Evolutionary conservation across 1,140 invertebrate species (phyloP).

Genomic region (Macrotrachela quadricornifera): DNA sequence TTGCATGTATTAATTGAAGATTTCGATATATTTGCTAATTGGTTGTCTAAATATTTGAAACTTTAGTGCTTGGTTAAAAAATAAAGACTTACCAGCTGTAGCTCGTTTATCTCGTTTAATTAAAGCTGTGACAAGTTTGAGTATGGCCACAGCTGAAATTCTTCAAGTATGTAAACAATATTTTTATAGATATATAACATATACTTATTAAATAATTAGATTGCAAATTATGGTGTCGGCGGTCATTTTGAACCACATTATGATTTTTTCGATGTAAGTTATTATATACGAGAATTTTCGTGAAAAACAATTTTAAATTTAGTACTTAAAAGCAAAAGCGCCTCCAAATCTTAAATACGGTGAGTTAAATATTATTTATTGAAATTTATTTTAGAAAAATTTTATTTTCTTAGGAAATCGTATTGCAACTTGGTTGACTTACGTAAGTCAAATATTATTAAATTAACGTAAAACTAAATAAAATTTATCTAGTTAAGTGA

Average conservation of each 20-base stretch:
- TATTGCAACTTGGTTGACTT: background rate
- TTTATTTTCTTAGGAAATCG: background rate
- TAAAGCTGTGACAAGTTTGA: background rate
- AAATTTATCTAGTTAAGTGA: conserved; percentile 61
- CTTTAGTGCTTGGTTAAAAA: background rate
- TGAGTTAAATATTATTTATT: background rate
- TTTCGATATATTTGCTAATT: no score
- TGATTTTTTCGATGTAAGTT: background rate
- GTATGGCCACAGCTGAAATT: background rate
- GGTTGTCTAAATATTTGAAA: background rate
- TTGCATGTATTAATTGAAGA: no score
- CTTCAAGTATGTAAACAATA: background rate
- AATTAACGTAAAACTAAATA: no score
- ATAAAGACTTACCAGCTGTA: background rate
- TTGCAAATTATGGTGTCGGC: background rate
- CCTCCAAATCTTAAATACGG: conserved; percentile 24
- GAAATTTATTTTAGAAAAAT: background rate
- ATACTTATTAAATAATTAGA: background rate
- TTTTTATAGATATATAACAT: background rate
- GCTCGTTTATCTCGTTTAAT: background rate
- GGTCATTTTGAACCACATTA: background rate
- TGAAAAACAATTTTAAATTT: conserved; percentile 9
- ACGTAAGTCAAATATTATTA: background rate
- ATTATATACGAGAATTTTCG: background rate
- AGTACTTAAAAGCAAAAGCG: conserved; percentile 33